phyloP scores from a whole-genome alignment of 2,888 invertebrate species.

The Megalurothrips usitatus region DNA sequence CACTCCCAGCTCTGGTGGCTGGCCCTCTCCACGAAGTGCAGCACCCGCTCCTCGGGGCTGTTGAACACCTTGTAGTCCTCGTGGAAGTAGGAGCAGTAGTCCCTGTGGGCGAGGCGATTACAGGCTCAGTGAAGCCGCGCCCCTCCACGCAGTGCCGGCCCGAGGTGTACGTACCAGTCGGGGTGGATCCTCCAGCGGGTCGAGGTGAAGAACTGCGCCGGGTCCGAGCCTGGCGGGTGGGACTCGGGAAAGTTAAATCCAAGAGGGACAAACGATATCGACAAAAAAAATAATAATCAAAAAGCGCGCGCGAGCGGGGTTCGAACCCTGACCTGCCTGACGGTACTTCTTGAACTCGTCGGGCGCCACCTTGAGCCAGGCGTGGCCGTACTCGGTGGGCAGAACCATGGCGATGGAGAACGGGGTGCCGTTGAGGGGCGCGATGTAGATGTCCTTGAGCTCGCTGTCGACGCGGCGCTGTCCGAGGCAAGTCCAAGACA shows the following conservation, averaged over 20 bases:
- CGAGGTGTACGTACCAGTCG: conserved; percentile 59
- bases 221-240: conserved; percentile 38
- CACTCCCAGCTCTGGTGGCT: conserved; percentile 54
- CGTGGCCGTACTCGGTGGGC: conserved; percentile 74
- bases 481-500: background rate
- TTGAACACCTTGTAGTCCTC: conserved; percentile 69
- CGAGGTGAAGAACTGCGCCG: conserved; percentile 68
- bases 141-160: conserved; percentile 25
- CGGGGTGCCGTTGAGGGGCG: conserved; percentile 75
- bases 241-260: no score
- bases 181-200: conserved; percentile 76
- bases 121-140: background rate
- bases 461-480: conserved; percentile 74
- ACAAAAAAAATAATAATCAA: conserved; percentile 31
- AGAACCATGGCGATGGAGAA: conserved; percentile 82
- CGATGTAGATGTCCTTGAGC: conserved; percentile 76
- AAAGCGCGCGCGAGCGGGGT: background rate
- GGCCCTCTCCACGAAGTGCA: conserved; percentile 69
- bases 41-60: conserved; percentile 68
- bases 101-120: conserved; percentile 51
- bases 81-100: conserved; percentile 83
- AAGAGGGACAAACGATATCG: no score
- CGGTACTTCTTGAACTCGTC: conserved; percentile 68
- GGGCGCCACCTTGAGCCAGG: conserved; percentile 63
- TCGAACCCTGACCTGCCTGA: conserved; percentile 52